These are phyloP conservation scores for Drosophila kanapiae DNA, from an alignment of 1,140 invertebrate genomes.

Conservation along the genomic window DNA sequence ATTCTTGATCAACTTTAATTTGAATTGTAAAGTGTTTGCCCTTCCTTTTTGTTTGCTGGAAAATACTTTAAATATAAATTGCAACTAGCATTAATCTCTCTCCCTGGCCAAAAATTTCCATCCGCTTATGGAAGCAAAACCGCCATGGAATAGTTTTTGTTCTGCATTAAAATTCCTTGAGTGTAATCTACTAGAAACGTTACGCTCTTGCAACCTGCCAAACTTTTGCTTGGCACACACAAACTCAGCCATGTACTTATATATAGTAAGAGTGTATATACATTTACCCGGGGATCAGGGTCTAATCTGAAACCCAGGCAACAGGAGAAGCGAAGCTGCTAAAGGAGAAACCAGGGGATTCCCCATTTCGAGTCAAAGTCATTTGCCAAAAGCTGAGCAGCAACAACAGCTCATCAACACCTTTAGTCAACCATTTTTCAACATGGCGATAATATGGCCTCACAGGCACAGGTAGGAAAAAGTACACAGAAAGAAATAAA, in stretches of 20 bases:
- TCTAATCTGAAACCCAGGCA: constrained; percentile 45
- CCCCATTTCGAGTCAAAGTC: constrained; percentile 62
- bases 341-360: constrained; percentile 28
- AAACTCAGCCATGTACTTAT: background rate
- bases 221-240: constrained; percentile 43
- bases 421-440: constrained; percentile 79
- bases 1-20: background rate
- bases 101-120: constrained; percentile 12
- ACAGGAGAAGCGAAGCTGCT: constrained; percentile 15
- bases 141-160: constrained; percentile 49
- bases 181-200: constrained; percentile 54
- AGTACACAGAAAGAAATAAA: background rate
- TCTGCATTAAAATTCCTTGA: constrained; percentile 51
- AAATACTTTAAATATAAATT: constrained; percentile 34
- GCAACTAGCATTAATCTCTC: constrained; percentile 31
- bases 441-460: constrained; percentile 54
- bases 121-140: constrained; percentile 28
- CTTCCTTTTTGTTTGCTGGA: background rate
- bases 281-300: constrained; percentile 21
- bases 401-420: constrained; percentile 79
- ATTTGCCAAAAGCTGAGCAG: constrained; percentile 66
- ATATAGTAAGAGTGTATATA: background rate
- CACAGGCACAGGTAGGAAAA: constrained; percentile 19
- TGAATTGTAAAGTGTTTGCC: background rate
- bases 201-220: constrained; percentile 51